Conservation (phyloP, 2,113 vertebrate species). For the Centropristis striata region DNA sequence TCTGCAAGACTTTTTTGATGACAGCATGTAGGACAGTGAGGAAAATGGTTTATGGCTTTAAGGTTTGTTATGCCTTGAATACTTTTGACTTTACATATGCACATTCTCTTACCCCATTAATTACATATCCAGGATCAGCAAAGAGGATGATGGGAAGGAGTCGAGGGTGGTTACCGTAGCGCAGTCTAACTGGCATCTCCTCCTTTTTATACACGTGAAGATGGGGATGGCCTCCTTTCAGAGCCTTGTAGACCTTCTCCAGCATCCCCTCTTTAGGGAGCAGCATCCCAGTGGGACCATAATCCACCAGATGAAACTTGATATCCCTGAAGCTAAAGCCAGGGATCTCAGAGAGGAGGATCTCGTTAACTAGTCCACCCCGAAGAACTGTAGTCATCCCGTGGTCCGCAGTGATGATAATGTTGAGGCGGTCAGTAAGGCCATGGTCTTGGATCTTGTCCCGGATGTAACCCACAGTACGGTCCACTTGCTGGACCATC, state of each 20-base stretch:
- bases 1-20: neutral
- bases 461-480: constrained; percentile 89
- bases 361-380: constrained; percentile 66
- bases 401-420: constrained; percentile 91
- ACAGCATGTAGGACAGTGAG: too few species aligned
- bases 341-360: constrained; percentile 77
- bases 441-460: constrained; percentile 66
- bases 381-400: constrained; percentile 88
- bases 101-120: constrained; percentile 88
- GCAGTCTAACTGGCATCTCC: constrained; percentile 85
- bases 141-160: constrained; percentile 88
- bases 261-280: constrained; percentile 89
- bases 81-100: neutral
- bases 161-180: constrained; percentile 85
- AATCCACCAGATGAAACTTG: constrained; percentile 90
- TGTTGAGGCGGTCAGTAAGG: constrained; percentile 83
- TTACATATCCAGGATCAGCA: constrained; percentile 88
- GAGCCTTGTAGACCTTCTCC: constrained; percentile 87
- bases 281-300: constrained; percentile 88
- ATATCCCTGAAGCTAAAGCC: constrained; percentile 89
- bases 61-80: neutral
- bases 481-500: constrained; percentile 90
- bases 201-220: constrained; percentile 91
- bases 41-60: too few species aligned
- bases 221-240: constrained; percentile 87